Evolutionary conservation across 1,140 invertebrate genomes (phyloP).

Genomic region (Bombus balteatus): DNA sequence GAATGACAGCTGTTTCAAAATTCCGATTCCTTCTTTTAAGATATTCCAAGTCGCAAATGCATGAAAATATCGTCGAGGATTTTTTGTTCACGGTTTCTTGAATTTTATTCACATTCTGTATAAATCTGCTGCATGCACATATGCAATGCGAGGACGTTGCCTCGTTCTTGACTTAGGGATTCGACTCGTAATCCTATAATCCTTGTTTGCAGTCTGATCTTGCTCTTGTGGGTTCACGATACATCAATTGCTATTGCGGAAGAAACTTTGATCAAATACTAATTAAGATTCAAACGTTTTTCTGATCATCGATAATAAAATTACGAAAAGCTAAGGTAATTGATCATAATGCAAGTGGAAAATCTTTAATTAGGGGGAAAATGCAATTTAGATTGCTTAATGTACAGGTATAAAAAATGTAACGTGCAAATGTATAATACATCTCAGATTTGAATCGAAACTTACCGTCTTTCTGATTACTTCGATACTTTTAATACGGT

Average conservation of each 20-base stretch:
- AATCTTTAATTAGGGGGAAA: neutral
- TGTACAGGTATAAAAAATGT: neutral
- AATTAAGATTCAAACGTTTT: slow-evolving; percentile 1
- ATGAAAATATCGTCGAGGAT: neutral
- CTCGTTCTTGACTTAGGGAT: neutral
- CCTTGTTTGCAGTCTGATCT: neutral
- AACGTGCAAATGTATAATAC: neutral
- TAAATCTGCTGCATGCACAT: neutral
- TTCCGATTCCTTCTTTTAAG: neutral
- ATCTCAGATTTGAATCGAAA: too few relatives aligned
- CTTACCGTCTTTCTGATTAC: too few relatives aligned
- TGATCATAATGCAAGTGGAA: neutral
- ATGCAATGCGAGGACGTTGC: neutral
- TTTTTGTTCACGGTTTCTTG: neutral
- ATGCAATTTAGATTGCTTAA: neutral
- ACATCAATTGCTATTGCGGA: neutral
- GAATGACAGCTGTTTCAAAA: neutral
- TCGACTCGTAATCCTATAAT: slow-evolving; percentile 14
- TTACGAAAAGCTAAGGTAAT: neutral
- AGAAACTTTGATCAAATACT: neutral
- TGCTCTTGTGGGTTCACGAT: neutral
- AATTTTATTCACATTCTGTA: neutral
- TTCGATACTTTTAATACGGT: too few relatives aligned
- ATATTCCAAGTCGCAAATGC: neutral
- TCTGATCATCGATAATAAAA: neutral